Evolutionary conservation across 1,140 invertebrate species (phyloP).

Genomic region (Platorchestia sp.): DNA sequence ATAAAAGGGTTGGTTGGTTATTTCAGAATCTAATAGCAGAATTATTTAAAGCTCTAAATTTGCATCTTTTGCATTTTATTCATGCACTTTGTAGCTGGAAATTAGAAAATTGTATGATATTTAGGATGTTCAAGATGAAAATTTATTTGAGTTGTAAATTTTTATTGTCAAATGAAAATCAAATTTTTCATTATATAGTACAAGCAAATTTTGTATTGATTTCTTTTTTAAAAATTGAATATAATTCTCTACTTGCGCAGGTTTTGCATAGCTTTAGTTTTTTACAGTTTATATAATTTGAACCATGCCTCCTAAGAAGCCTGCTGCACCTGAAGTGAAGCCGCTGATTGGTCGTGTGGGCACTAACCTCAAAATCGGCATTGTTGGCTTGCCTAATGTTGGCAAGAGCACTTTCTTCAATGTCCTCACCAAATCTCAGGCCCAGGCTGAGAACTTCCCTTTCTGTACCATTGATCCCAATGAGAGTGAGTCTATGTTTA

Average conservation of each 20-base stretch:
- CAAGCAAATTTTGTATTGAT: background rate
- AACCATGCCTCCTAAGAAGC: conserved; percentile 86
- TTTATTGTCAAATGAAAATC: background rate
- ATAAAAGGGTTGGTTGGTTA: too few species aligned
- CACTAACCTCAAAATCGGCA: conserved; percentile 96
- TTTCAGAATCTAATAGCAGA: too few species aligned
- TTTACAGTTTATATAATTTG: conserved; percentile 7
- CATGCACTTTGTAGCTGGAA: background rate
- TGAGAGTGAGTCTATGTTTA: conserved; percentile 87
- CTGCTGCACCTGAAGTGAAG: conserved; percentile 85
- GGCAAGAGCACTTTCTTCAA: conserved; percentile 99
- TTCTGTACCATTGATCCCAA: conserved; percentile 99
- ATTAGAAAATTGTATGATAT: background rate
- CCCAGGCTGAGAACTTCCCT: conserved; percentile 97
- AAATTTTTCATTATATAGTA: background rate
- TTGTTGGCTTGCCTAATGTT: conserved; percentile 96
- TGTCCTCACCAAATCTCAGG: conserved; percentile 96
- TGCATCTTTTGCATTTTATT: background rate
- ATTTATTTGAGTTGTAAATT: background rate
- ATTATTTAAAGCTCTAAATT: too few species aligned
- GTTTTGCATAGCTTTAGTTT: conserved; percentile 8
- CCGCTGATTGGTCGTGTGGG: conserved; percentile 94
- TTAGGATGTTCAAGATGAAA: too few species aligned
- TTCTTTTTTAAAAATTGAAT: background rate
- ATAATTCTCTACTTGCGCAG: background rate